These are phyloP conservation scores for Campoplex nolae DNA, from an alignment of 2,888 invertebrate species.

Conservation along the genomic window DNA sequence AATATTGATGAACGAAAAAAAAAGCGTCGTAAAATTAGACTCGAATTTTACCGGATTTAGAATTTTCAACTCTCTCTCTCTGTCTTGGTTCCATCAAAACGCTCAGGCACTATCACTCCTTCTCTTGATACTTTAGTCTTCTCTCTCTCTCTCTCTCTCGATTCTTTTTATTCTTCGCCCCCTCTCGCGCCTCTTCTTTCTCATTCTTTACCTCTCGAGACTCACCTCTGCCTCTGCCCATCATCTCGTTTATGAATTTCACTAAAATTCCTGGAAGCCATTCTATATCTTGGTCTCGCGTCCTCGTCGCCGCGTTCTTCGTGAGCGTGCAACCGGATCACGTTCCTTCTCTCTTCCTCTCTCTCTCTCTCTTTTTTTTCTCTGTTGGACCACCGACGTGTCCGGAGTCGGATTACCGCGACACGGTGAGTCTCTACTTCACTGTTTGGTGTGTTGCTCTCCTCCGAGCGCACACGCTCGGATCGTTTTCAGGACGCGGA, in stretches of 20 bases:
- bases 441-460: constrained; percentile 29
- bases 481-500: constrained; percentile 41
- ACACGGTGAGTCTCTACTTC: constrained; percentile 55
- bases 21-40: constrained; percentile 37
- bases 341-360: constrained; percentile 23
- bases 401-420: constrained; percentile 67
- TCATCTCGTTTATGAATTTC: constrained; percentile 70
- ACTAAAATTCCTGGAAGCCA: constrained; percentile 72
- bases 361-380: constrained; percentile 28
- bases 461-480: constrained; percentile 13
- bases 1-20: constrained; percentile 30
- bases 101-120: background rate
- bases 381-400: constrained; percentile 65
- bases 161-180: constrained; percentile 9
- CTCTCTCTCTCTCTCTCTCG: constrained; percentile 3
- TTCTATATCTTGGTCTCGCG: constrained; percentile 52
- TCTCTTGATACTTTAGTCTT: background rate
- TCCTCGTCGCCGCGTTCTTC: constrained; percentile 56
- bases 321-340: constrained; percentile 61
- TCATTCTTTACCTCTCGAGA: constrained; percentile 17
- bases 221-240: constrained; percentile 33
- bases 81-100: background rate
- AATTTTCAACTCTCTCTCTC: constrained; percentile 6
- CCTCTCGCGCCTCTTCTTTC: constrained; percentile 39
- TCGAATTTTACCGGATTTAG: constrained; percentile 11